Evolutionary conservation across 1,140 invertebrate species (phyloP).

Genomic region (Pygmarrhopalites habei): DNA sequence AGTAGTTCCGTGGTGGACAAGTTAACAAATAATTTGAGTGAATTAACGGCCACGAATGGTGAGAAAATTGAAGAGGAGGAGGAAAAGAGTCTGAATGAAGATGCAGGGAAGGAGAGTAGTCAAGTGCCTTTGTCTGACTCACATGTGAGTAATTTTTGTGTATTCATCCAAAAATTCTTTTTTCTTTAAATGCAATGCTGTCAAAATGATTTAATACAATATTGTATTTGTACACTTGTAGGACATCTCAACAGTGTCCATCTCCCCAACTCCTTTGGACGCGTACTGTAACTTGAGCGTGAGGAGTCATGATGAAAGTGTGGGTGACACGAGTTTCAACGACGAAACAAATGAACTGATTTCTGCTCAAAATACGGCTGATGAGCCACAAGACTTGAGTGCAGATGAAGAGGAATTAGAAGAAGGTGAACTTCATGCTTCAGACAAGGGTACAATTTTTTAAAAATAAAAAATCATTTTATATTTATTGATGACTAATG

Average conservation of each 20-base stretch:
- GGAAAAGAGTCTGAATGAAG: too few relatives aligned
- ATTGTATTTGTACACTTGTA: not conserved
- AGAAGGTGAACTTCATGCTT: conserved; percentile 25
- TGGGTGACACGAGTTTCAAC: not conserved
- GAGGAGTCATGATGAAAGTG: not conserved
- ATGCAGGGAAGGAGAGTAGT: too few relatives aligned
- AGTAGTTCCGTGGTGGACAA: too few relatives aligned
- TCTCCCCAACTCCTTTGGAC: conserved; percentile 31
- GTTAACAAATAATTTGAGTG: too few relatives aligned
- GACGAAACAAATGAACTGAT: not conserved
- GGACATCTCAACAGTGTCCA: conserved; percentile 27
- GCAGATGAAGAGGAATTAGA: conserved; percentile 18
- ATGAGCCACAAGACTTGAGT: not conserved
- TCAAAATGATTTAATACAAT: not conserved
- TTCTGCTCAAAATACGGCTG: not conserved
- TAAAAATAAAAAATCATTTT: not conserved
- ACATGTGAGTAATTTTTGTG: not conserved
- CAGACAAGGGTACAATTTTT: not conserved
- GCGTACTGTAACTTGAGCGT: conserved; percentile 14
- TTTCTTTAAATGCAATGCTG: not conserved
- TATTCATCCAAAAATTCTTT: not conserved
- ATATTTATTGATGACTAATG: not conserved
- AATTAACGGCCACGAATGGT: too few relatives aligned
- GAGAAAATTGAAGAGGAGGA: not conserved
- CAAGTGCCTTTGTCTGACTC: not conserved